A percentile compares a stretch with the other conserved stretches of the same genome.
These are phyloP conservation scores for Xylocopa sonorina DNA, from an alignment of 1,140 invertebrate genomes.

Conservation along the genomic window DNA sequence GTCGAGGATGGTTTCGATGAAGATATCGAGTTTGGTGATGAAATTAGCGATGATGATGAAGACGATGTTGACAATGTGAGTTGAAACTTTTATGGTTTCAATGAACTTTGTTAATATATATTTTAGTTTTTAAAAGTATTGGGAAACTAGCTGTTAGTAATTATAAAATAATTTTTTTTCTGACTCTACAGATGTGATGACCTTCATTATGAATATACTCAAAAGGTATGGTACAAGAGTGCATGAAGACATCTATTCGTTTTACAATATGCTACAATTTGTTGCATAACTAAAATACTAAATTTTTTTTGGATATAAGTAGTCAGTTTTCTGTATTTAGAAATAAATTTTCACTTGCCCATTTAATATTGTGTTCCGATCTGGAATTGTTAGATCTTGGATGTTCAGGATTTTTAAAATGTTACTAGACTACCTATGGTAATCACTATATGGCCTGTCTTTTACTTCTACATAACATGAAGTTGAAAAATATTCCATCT, in stretches of 20 bases:
- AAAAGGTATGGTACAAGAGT: constrained; percentile 54
- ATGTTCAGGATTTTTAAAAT: constrained; percentile 46
- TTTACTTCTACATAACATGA: constrained; percentile 21
- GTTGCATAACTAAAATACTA: constrained; percentile 26
- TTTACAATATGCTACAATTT: constrained; percentile 52
- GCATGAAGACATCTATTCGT: constrained; percentile 55
- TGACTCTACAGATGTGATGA: constrained; percentile 75
- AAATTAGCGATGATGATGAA: constrained; percentile 94
- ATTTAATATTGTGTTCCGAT: constrained; percentile 61
- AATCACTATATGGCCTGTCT: constrained; percentile 22
- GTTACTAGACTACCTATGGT: constrained; percentile 31
- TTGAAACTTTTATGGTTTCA: neutral
- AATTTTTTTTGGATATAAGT: constrained; percentile 51
- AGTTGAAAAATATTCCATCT: neutral
- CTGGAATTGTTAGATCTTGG: constrained; percentile 32
- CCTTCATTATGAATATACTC: constrained; percentile 57
- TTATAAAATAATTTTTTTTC: constrained; percentile 34
- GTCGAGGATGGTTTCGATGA: constrained; percentile 96
- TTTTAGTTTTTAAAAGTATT: neutral
- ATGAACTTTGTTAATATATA: neutral
- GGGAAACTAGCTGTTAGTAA: neutral
- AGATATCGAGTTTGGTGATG: constrained; percentile 97
- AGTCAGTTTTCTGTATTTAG: constrained; percentile 68
- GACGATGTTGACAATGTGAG: constrained; percentile 89
- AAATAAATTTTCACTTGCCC: constrained; percentile 73